Conservation (phyloP, 2,888 invertebrate genomes). For the Cryptus armator region DNA sequence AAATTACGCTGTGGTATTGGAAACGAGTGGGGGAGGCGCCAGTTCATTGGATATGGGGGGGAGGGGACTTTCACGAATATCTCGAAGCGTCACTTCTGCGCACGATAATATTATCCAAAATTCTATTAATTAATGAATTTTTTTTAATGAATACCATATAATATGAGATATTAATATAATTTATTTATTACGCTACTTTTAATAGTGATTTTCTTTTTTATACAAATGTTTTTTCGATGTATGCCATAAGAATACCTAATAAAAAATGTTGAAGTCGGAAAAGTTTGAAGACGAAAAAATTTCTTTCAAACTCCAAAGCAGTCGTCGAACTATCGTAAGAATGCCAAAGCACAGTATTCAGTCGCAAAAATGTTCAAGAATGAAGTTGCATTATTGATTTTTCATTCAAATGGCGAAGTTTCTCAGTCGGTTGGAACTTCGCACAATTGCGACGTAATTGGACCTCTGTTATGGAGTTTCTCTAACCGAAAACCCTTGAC, state of each 20-base stretch:
- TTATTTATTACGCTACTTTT: no score
- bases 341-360: not conserved
- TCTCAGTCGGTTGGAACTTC: not conserved
- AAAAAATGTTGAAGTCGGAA: no score
- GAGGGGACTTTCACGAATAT: conserved; percentile 57
- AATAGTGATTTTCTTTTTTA: no score
- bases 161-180: no score
- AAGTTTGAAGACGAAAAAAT: no score
- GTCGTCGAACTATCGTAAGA: not conserved
- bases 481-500: not conserved
- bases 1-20: conserved; percentile 38
- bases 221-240: no score
- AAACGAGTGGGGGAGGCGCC: conserved; percentile 6
- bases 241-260: no score
- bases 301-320: no score
- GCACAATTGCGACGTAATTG: not conserved
- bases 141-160: no score
- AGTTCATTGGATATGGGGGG: conserved; percentile 8
- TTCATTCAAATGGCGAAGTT: not conserved
- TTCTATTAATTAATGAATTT: no score
- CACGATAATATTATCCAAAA: not conserved
- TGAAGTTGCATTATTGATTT: not conserved
- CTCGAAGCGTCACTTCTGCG: conserved; percentile 46
- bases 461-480: not conserved
- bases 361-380: not conserved